Base-by-base conservation (phyloP, 1,140 invertebrate species). In the Ladona fulva region DNA sequence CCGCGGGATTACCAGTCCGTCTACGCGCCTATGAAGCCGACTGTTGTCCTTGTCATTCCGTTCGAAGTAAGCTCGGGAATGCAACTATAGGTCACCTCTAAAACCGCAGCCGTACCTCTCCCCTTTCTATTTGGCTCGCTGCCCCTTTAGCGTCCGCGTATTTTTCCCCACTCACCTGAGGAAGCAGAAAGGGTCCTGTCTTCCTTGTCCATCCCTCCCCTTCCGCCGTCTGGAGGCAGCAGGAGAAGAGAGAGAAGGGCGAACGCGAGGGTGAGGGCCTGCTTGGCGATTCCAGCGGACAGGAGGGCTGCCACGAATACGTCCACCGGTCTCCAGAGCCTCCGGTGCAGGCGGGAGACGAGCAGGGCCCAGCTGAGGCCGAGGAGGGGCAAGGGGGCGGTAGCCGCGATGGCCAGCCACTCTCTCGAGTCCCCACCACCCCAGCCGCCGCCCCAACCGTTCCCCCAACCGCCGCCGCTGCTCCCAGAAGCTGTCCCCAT, bases 271-370 rank as follows among this genome's bases (percentile, higher is more conserved):
- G 86, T 82, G 29, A 85, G 87, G 5, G 86, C 79, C 66, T 88
- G 86, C 79, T 86, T 85, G 10, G 85, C 83, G 42, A 89, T 82
- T 59, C 87, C 86, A 80, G 87, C 82, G 0, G 83, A 80, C 75
- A 87, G 81, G 6, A 89, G 81, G 19, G 87, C 86, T 19, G 88
- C 84, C 19, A 89, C 82, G 44, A 90, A 86, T 24, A 89, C 84
- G 77, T 90, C 89, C 79, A 89, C 85, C n/a, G 86, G 86, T 24
- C 88, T 82, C 83, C 89, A 86, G 25, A 85, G 82, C 0, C 84
- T 82, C 19, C 88, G 85, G 79, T 88, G 87, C 59, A 86, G 87
- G 81, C 88, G 87, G 81, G 89, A 84, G 76, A 87, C 86, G 79
- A 87, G 81, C 24, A 87, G 82, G 0, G 84, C 84, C 87, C 87